Conservation (phyloP, 2,888 invertebrate genomes). For the Tricholauxania praeusta region DNA sequence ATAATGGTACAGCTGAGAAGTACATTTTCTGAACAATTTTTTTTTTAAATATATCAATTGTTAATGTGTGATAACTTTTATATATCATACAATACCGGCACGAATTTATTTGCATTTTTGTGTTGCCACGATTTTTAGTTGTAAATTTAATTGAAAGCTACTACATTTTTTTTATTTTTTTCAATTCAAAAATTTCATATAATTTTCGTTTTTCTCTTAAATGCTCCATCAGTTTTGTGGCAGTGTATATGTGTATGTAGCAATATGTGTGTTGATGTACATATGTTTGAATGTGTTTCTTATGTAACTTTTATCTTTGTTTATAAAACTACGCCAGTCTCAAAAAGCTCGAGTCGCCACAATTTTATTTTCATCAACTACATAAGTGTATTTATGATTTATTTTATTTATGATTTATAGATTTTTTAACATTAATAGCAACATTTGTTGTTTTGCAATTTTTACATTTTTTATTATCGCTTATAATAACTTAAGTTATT, state of each 20-base stretch:
- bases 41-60: too few relatives aligned
- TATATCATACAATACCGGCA: too few relatives aligned
- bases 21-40: too few relatives aligned
- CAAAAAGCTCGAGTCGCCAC: slow-evolving; percentile 69
- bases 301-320: slow-evolving; percentile 33
- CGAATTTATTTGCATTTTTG: too few relatives aligned
- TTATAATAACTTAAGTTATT: slow-evolving; percentile 22
- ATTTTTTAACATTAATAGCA: too few relatives aligned
- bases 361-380: slow-evolving; percentile 40
- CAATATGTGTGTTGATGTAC: slow-evolving; percentile 25
- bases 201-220: slow-evolving; percentile 28
- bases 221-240: slow-evolving; percentile 41
- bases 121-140: too few relatives aligned
- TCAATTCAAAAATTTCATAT: slow-evolving; percentile 15
- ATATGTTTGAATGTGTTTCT: slow-evolving; percentile 35
- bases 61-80: too few relatives aligned
- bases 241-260: slow-evolving; percentile 20
- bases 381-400: slow-evolving; percentile 34
- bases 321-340: slow-evolving; percentile 69
- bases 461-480: background rate
- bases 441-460: too few relatives aligned
- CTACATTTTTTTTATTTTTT: slow-evolving; percentile 22
- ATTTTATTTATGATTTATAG: slow-evolving; percentile 19
- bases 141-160: background rate
- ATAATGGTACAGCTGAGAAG: too few relatives aligned